Percentiles rank a stretch among this genome's conserved stretches.
Conservation (phyloP, 2,797 vertebrate species). For the Pitangus sulphuratus region DNA sequence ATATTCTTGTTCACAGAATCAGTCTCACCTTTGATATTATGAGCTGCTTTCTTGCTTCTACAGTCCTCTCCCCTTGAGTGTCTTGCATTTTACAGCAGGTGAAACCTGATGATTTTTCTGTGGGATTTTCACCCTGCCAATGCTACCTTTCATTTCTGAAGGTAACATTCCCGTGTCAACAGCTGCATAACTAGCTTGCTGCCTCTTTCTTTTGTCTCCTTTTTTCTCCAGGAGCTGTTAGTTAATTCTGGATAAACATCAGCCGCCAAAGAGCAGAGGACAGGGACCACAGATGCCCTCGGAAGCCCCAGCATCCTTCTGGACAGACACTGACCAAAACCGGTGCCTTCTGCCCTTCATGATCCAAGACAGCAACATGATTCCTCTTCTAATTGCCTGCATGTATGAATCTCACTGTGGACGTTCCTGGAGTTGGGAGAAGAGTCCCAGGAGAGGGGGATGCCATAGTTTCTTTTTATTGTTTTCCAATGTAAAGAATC, state of each 20-base stretch:
- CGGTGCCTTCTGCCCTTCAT: conserved; percentile 56
- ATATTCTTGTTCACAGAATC: not conserved
- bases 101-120: not conserved
- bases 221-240: conserved; percentile 61
- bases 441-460: not conserved
- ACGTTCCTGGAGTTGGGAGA: not conserved
- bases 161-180: not conserved
- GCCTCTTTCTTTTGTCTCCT: conserved; percentile 25
- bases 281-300: conserved; percentile 10
- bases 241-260: conserved; percentile 63
- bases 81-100: not conserved
- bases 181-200: not conserved
- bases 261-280: not conserved
- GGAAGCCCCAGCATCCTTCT: conserved; percentile 35
- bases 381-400: conserved; percentile 43
- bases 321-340: conserved; percentile 52
- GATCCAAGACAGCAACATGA: not conserved
- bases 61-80: not conserved
- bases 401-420: not conserved
- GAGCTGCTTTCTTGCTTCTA: not conserved
- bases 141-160: not conserved
- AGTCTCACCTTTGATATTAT: not conserved
- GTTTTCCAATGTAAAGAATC: not conserved
- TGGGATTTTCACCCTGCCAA: not conserved
- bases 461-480: not conserved